Base-by-base conservation (phyloP, 1,140 invertebrate species). In the Cotesia chilonis region DNA sequence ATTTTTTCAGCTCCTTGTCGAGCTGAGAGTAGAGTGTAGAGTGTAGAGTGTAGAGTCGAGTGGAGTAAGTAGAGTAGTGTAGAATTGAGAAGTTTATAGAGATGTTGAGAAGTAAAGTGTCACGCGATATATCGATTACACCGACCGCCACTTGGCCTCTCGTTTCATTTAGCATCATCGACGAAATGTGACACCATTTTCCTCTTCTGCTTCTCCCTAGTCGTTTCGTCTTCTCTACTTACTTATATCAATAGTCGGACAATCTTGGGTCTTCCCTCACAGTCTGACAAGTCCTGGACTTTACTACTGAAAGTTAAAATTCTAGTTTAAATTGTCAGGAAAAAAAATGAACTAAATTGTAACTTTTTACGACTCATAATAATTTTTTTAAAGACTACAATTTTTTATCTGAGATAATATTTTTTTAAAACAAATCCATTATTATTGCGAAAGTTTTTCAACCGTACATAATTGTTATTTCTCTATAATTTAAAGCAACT, bases 101-200 rank as follows among this genome's bases (percentile, higher is more conserved):
- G 38, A 65, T 14, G 63, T 12, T n/a, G 14, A 65, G 36, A 20
- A n/a, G 41, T 20, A 61, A 28, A 61, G 35, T 20, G 60, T 35
- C 12, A 35, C 36, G 63, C 10, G 12, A 65, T 65, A 17, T 65
- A 65, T 65, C 63, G 63, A 65, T 65, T 65, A 65, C 63, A 37
- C n/a, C 63, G 63, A 36, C 63, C n/a, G 35, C 59, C n/a, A 61
- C 59, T 61, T 10, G 28, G 59, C 28, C 63, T 41, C 63, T 65
- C 38, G 63, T 41, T 37, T 65, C 63, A 65, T 65, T 65, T 65
- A 65, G 5, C 36, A 65, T 65, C 59, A 28, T 61, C 59, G 28
- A 35, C 59, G 59, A 61, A 61, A 61, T 28, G 59, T 61, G 59
- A 61, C 59, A 61, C 59, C 59, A 28, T 61, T 61, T 61, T 35